These are phyloP conservation scores for Apteryx owenii DNA, from an alignment of 2,113 vertebrate species.

Conservation along the genomic window DNA sequence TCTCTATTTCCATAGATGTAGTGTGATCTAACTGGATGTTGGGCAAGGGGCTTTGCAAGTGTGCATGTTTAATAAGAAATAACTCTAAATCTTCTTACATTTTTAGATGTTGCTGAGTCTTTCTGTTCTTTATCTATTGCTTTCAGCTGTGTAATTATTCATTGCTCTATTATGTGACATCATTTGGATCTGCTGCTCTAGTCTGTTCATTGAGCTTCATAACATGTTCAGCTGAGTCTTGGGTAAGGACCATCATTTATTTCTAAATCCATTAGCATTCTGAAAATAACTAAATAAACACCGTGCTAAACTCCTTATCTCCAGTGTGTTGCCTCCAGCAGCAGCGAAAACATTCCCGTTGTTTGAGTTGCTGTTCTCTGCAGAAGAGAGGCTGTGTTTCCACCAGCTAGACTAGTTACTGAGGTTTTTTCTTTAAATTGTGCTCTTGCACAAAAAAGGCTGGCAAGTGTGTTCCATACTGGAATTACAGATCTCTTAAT, in stretches of 20 bases:
- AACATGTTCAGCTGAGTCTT: slow-evolving; percentile 34
- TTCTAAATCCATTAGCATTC: background rate
- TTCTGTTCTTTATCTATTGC: slow-evolving; percentile 14
- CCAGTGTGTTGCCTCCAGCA: slow-evolving; percentile 25
- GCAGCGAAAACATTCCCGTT: slow-evolving; percentile 26
- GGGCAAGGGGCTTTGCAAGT: background rate
- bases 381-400: background rate
- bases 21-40: background rate
- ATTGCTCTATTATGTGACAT: slow-evolving; percentile 27
- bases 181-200: background rate
- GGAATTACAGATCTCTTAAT: background rate
- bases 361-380: background rate
- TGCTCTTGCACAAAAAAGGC: background rate
- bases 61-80: background rate
- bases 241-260: slow-evolving; percentile 26
- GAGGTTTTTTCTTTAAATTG: background rate
- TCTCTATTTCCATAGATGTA: fast-evolving
- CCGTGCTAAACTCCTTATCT: background rate
- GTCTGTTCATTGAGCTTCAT: background rate
- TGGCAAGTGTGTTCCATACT: background rate
- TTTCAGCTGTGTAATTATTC: slow-evolving; percentile 31
- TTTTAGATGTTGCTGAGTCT: slow-evolving; percentile 14
- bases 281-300: slow-evolving; percentile 21
- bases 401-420: background rate
- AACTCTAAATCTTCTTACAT: background rate